Evolutionary conservation across 2,797 vertebrate genomes (phyloP).

Genomic region (Spinibarbus caldwelli): DNA sequence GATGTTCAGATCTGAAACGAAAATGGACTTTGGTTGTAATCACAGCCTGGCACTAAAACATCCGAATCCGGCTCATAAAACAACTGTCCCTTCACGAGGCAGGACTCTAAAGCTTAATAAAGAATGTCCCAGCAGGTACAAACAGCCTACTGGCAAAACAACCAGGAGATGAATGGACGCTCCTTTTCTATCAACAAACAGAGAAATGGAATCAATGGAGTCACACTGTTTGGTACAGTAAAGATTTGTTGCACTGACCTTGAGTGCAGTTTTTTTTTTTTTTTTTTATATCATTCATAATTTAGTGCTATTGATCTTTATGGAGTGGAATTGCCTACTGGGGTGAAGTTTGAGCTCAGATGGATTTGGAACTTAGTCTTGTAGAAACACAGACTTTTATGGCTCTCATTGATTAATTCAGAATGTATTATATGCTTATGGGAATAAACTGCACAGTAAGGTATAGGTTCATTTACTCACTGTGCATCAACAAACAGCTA

Average conservation of each 20-base stretch:
- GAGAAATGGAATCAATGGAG: slow-evolving; percentile 40
- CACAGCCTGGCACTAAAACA: slow-evolving; percentile 64
- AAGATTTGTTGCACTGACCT: not conserved
- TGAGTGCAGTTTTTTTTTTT: not conserved
- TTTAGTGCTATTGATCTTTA: slow-evolving; percentile 31
- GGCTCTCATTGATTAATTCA: slow-evolving; percentile 14
- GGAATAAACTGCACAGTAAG: slow-evolving; percentile 14
- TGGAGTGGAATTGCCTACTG: slow-evolving; percentile 24
- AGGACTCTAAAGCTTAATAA: slow-evolving; percentile 54
- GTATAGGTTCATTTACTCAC: slow-evolving; percentile 15
- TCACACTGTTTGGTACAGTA: slow-evolving; percentile 24
- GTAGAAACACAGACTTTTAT: slow-evolving; percentile 28
- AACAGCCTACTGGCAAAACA: slow-evolving; percentile 40
- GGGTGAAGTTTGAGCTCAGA: slow-evolving; percentile 34
- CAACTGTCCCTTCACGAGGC: slow-evolving; percentile 58
- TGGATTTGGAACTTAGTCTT: slow-evolving; percentile 34
- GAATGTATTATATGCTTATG: slow-evolving; percentile 18
- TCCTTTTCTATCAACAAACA: slow-evolving; percentile 30
- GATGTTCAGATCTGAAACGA: slow-evolving; percentile 73
- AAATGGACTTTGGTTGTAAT: slow-evolving; percentile 65
- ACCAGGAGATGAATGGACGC: slow-evolving; percentile 38
- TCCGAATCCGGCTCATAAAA: slow-evolving; percentile 66
- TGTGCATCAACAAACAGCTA: slow-evolving; percentile 41
- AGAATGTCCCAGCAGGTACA: slow-evolving; percentile 58
- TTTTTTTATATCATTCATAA: not conserved